Conservation (phyloP, 1,140 invertebrate species). For the Pogonomyrmex californicus region DNA sequence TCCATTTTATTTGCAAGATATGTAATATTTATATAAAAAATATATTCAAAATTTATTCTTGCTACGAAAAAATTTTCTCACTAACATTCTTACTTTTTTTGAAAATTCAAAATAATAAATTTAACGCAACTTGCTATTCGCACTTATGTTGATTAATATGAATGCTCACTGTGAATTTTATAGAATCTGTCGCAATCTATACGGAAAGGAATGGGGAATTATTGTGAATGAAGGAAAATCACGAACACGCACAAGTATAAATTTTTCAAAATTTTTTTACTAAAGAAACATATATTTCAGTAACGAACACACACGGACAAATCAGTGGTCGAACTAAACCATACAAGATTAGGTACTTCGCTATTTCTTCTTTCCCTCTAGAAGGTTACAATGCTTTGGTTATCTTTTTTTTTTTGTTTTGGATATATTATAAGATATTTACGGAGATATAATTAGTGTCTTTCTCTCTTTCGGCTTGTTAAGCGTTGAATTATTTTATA, state of each 20-base stretch:
- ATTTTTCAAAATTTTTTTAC: slow-evolving; percentile 81
- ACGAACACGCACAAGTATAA: neutral
- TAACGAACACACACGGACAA: slow-evolving; percentile 85
- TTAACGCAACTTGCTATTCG: neutral
- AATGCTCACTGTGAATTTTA: slow-evolving; percentile 10
- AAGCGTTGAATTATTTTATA: slow-evolving; percentile 73
- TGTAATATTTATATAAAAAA: slow-evolving; percentile 10
- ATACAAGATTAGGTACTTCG: slow-evolving; percentile 84
- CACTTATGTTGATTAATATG: neutral
- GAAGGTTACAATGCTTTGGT: slow-evolving; percentile 83
- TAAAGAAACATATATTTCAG: slow-evolving; percentile 84
- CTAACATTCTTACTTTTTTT: neutral
- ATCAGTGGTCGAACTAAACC: slow-evolving; percentile 83
- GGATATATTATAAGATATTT: slow-evolving; percentile 84
- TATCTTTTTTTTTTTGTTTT: slow-evolving; percentile 79
- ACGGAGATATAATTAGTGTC: slow-evolving; percentile 81
- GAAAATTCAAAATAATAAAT: neutral
- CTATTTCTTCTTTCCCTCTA: slow-evolving; percentile 81
- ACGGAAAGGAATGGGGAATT: neutral
- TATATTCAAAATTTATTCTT: neutral
- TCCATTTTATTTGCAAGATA: neutral
- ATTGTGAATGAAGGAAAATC: neutral
- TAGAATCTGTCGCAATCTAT: slow-evolving; percentile 16
- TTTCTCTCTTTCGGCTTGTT: slow-evolving; percentile 68
- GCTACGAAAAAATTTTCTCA: neutral